Conservation (phyloP, 2,888 invertebrate species). For the Ornithoptera alexandrae region DNA sequence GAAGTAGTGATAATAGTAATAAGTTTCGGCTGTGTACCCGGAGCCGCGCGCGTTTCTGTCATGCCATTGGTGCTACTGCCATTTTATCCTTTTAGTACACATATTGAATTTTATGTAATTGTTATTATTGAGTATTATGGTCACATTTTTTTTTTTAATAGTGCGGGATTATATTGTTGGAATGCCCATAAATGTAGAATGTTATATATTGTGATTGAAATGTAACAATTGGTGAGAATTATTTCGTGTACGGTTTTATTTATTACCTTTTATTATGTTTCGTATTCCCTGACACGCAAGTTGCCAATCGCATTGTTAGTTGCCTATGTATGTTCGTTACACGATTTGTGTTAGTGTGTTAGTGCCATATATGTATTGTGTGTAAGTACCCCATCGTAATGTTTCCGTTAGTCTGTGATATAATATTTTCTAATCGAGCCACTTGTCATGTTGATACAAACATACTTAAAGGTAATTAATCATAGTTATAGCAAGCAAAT, state of each 20-base stretch:
- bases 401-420: conserved; percentile 78
- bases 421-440: conserved; percentile 60
- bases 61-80: conserved; percentile 64
- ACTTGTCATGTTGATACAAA: conserved; percentile 57
- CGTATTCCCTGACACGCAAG: conserved; percentile 22
- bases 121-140: conserved; percentile 72
- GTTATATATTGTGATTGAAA: conserved; percentile 76
- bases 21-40: conserved; percentile 78
- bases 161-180: conserved; percentile 66
- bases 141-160: conserved; percentile 56
- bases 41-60: conserved; percentile 55
- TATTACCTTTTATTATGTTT: conserved; percentile 30
- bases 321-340: conserved; percentile 4
- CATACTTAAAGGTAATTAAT: conserved; percentile 32
- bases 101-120: conserved; percentile 67
- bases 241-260: conserved; percentile 26
- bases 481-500: conserved; percentile 9
- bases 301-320: conserved; percentile 9
- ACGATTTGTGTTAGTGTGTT: conserved; percentile 59
- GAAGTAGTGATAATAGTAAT: conserved; percentile 77
- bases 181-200: conserved; percentile 61
- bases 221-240: conserved; percentile 57
- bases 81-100: conserved; percentile 52
- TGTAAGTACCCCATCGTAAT: conserved; percentile 58
- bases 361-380: conserved; percentile 76